Base-by-base conservation (phyloP, 2,113 vertebrate species). In the Laterallus jamaicensis region DNA sequence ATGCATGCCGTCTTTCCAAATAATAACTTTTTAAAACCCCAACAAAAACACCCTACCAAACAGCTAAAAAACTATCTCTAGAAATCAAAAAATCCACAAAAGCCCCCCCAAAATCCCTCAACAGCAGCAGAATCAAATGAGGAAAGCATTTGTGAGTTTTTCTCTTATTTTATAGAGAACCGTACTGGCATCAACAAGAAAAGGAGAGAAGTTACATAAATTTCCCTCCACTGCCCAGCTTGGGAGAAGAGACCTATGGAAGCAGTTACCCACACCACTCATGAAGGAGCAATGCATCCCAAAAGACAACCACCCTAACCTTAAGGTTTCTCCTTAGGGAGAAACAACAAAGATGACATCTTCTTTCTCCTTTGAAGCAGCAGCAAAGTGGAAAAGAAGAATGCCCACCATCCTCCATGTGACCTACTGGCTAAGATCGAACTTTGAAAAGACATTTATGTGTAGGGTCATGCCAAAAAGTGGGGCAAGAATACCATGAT, bases 261-360 rank as follows among this genome's bases (percentile, higher is more conserved):
- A 18, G 28, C 54, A 67, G 52, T 37, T 39, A 40, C 29, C 22
- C 49, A 47, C 16, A 26, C 5, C 7, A 21, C 26, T 54, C 9
- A 7, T 6, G 29, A 76, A 88, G 28, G 9, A 82, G 32, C 6
- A 1, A 1, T 4, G 24, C 8, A 25, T 22, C 9, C 2, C 0
- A 88, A 76, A 12, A 40, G 21, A 21, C 21, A 80, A 68, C 14
- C 7, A 56, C 31, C 11, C 54, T 50, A 37, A 82, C 52, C 4
- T 47, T 18, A 47, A 44, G 50, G 49, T 19, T 47, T 47, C 44
- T 47, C 44, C 31, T 10, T 28, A 19, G 56, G 29, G 4, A 63
- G 39, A 76, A 74, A 63, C 29, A 78, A 3, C 22, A 60, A n/a
- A 63, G 42, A n/a, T 63, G 42, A 69, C 7, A 54, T 29, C 35